Base-by-base conservation (phyloP, 2,888 invertebrate genomes). In the Myopa testacea region DNA sequence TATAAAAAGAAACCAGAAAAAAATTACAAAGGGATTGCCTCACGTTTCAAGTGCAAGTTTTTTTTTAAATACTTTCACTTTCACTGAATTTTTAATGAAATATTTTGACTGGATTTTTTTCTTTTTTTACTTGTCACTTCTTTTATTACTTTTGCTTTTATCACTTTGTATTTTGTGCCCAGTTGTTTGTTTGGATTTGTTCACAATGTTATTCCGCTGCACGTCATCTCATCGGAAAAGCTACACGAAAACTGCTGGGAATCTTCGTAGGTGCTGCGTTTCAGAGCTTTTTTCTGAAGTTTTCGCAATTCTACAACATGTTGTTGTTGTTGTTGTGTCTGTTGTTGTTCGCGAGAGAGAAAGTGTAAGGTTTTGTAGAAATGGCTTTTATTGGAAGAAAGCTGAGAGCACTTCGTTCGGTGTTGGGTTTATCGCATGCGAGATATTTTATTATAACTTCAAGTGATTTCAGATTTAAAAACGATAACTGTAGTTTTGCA, bases 191-290 rank as follows among this genome's bases (percentile, higher is more conserved):
- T 60, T 60, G 69, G 8, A 40, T 76, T 71, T 77, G 72, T 72
- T 67, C 40, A 40, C 52, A 65, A 55, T 63, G 71, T 78, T 81
- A 75, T 79, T 75, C 81, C 81, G 82, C 79, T 79, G 83, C 87
- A 88, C 87, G 88, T 88, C 87, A 84, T 86, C 85, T 84, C 87
- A 86, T 86, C 84, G 85, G 87, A 86, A 86, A 87, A 85, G 88
- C 86, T 88, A 84, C 88, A 85, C 88, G 88, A 87, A 87, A 88
- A 88, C 88, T 88, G 85, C 80, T 83, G 83, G 84, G 82, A 84
- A 83, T 81, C 82, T 85, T 81, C 81, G 79, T 40, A 38, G 77
- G 74, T 63, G 45, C 37, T 70, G 52, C 62, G 19, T 75, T 40
- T 6, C 45, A 40, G 67, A 75, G 65, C 65, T 75, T 75, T 67